phyloP scores from a whole-genome alignment of 92 coral and sea anemone species.

The Phymanthus crucifer region DNA sequence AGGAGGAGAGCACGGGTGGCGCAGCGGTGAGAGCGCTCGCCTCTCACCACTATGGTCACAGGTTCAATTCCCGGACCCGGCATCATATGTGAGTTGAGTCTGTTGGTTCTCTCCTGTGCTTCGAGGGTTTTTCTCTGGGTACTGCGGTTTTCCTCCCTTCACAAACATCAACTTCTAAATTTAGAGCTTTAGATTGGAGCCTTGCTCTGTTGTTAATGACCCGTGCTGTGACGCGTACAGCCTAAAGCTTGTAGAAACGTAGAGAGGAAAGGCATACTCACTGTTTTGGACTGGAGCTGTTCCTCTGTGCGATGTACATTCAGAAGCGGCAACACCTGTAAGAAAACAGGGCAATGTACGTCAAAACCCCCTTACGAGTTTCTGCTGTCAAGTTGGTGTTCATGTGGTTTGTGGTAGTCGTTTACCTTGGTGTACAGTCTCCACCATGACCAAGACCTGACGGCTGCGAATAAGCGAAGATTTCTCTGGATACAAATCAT shows the following conservation, averaged over 20 bases:
- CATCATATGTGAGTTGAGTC: too few relatives aligned
- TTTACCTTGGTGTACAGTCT: constrained; percentile 89
- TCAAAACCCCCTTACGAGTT: not conserved
- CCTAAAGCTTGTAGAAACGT: not conserved
- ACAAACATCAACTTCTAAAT: too few relatives aligned
- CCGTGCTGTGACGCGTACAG: not conserved
- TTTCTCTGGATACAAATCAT: constrained; percentile 94
- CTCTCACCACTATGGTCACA: too few relatives aligned
- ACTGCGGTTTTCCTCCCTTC: too few relatives aligned
- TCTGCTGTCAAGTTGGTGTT: not conserved
- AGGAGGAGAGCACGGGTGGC: not conserved
- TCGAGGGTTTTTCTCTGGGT: too few relatives aligned
- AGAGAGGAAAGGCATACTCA: not conserved
- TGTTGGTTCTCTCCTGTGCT: too few relatives aligned
- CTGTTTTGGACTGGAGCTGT: constrained; percentile 56
- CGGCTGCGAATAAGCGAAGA: constrained; percentile 81
- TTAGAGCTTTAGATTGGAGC: too few relatives aligned
- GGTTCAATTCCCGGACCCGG: too few relatives aligned
- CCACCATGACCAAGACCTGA: constrained; percentile 98
- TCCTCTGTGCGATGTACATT: constrained; percentile 99
- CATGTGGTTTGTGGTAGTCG: not conserved
- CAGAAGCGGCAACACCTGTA: constrained; percentile 86
- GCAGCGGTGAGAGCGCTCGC: too few relatives aligned
- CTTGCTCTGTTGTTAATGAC: too few relatives aligned
- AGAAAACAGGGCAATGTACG: not conserved